Evolutionary conservation across 2,113 vertebrate genomes (phyloP).

Genomic region (Oryzias woworae): DNA sequence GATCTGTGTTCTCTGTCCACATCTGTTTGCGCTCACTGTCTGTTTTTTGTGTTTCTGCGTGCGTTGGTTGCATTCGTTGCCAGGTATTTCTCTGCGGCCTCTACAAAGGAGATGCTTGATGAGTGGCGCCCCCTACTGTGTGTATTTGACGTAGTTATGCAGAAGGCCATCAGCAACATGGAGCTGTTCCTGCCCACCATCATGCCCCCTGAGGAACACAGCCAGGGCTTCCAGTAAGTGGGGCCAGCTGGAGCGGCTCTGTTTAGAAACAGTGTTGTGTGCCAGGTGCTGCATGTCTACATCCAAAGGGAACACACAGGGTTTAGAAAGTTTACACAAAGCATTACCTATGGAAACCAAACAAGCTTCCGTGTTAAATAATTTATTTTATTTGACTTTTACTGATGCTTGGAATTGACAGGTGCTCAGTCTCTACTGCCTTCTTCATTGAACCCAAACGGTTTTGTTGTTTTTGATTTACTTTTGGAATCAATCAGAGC

Average conservation of each 20-base stretch:
- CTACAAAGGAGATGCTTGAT: slow-evolving; percentile 89
- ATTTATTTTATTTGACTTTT: too few species aligned
- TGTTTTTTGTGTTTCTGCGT: background rate
- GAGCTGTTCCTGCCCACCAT: slow-evolving; percentile 94
- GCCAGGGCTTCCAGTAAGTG: slow-evolving; percentile 89
- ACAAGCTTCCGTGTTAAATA: background rate
- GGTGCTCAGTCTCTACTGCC: slow-evolving; percentile 12
- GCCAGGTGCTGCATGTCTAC: slow-evolving; percentile 25
- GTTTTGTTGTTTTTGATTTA: slow-evolving; percentile 58
- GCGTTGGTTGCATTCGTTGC: background rate
- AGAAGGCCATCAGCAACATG: slow-evolving; percentile 91
- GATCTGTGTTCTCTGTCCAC: slow-evolving; percentile 26
- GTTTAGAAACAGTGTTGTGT: slow-evolving; percentile 2
- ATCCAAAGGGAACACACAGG: slow-evolving; percentile 23
- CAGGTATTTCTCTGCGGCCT: slow-evolving; percentile 89
- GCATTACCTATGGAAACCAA: background rate
- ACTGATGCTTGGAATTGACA: too few species aligned
- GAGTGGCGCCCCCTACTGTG: slow-evolving; percentile 95
- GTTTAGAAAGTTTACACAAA: slow-evolving; percentile 7
- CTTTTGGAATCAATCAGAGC: slow-evolving; percentile 51
- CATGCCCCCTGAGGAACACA: slow-evolving; percentile 87
- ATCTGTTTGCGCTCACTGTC: slow-evolving; percentile 21
- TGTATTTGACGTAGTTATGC: slow-evolving; percentile 93
- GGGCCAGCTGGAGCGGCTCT: slow-evolving; percentile 17
- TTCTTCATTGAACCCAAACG: slow-evolving; percentile 44